phyloP scores from a whole-genome alignment of 1,140 invertebrate species.

The Anoplolepis gracilipes region DNA sequence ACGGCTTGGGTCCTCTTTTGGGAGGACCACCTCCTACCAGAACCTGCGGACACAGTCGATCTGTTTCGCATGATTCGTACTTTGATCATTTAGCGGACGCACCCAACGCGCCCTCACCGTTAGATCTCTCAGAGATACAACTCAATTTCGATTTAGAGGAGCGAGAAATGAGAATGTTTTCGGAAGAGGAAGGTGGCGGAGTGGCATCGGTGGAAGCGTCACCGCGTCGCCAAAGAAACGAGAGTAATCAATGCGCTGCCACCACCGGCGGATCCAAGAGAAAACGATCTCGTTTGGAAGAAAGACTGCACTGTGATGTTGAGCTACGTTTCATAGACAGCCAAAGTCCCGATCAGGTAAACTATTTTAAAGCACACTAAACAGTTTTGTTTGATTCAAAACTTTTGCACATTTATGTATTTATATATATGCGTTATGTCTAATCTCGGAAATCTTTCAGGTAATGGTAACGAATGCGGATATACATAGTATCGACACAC shows the following conservation, averaged over 20 bases:
- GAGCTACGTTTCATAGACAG: slow-evolving; percentile 87
- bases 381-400: no score
- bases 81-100: slow-evolving; percentile 90
- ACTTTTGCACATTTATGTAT: no score
- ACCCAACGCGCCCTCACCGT: slow-evolving; percentile 86
- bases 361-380: background rate
- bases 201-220: slow-evolving; percentile 87
- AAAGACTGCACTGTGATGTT: slow-evolving; percentile 85
- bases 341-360: slow-evolving; percentile 86
- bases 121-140: slow-evolving; percentile 93
- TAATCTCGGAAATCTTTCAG: slow-evolving; percentile 63
- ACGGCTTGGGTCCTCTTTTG: slow-evolving; percentile 82
- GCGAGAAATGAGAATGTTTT: slow-evolving; percentile 94
- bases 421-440: no score
- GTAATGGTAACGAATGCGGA: slow-evolving; percentile 84
- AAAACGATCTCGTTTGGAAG: slow-evolving; percentile 86
- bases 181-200: slow-evolving; percentile 91
- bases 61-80: slow-evolving; percentile 96
- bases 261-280: slow-evolving; percentile 82
- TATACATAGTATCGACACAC: slow-evolving; percentile 83
- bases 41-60: slow-evolving; percentile 87
- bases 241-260: slow-evolving; percentile 74
- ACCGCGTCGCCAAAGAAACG: slow-evolving; percentile 84
- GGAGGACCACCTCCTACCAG: slow-evolving; percentile 84
- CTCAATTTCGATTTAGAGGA: slow-evolving; percentile 94